Base-by-base conservation (phyloP, 2,797 vertebrate genomes). In the Cichlasoma orientale region DNA sequence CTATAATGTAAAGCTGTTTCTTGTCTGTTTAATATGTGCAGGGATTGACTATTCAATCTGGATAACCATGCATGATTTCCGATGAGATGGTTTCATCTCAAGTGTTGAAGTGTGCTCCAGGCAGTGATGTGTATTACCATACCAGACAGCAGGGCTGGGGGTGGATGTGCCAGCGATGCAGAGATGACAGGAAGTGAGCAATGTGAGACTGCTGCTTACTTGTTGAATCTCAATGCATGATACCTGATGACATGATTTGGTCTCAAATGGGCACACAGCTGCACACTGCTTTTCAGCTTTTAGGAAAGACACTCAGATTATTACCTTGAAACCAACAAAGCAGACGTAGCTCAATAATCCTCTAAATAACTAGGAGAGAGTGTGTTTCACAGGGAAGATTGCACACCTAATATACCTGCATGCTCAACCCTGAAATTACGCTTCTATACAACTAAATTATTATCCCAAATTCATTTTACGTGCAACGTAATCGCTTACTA, bases 81-180 rank as follows among this genome's bases (percentile, higher is more conserved):
- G 80, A 85, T 80, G 59, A 88, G 80, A 78, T 77, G 59, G 77
- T 86, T 86, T 85, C 71, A 79, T 81, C 74, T 85, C 47, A 72
- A 83, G 83, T 86, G 87, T 77, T 56, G 83, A 77, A 83, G 87
- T 83, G 74, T 68, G 85, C 84, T 90, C 41, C 82, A 86, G 82
- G 88, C 82, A 66, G 61, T 69, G 63, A 82, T 84, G 23, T 71
- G 77, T 14, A 79, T 87, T 90, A 86, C 50, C 71, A 80, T 79
- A 70, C 47, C 70, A 81, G 80, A 86, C 80, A 79, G 86, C 76
- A 74, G 70, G 72, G 79, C 61, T 82, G 83, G 78, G 74, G 74
- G 84, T 77, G 80, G 85, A 80, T 77, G 78, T 79, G 82, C 70
- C 61, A 59, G 50, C 76, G 85, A 79, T 78, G 56, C 72, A 75